These are phyloP conservation scores for Kryphioiulus occultus DNA, from an alignment of 2,888 invertebrate genomes.

Conservation along the genomic window DNA sequence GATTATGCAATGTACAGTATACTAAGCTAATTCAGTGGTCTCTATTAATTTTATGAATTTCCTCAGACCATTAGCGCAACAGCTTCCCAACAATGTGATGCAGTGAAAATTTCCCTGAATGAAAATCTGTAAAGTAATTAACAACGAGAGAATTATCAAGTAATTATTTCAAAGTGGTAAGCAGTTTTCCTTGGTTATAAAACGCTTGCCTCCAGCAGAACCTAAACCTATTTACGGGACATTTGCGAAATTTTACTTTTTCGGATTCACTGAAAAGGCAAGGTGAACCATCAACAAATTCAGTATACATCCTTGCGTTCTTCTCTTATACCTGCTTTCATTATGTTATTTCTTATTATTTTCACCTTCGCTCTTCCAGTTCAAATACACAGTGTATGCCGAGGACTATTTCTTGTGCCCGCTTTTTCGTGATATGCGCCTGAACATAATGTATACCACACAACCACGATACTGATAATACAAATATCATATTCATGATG, in stretches of 20 bases:
- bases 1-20: too few species aligned
- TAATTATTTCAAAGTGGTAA: background rate
- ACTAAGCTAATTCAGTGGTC: background rate
- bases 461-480: background rate
- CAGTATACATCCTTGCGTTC: background rate
- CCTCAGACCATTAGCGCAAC: background rate
- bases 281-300: background rate
- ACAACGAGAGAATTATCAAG: background rate
- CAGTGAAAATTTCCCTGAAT: background rate
- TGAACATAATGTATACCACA: background rate
- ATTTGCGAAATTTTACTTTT: too few species aligned
- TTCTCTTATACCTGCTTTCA: background rate
- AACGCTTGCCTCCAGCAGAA: background rate
- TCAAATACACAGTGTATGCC: background rate
- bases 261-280: too few species aligned
- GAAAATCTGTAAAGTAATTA: too few species aligned
- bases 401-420: background rate
- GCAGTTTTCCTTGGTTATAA: background rate
- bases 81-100: background rate
- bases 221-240: too few species aligned
- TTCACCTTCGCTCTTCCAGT: background rate
- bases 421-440: too few species aligned
- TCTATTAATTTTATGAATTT: background rate
- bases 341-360: background rate
- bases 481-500: background rate